Evolutionary conservation across 2,797 vertebrate genomes (phyloP), one percentile per base, ranked within the genome.

Genomic region (Poeciliopsis turneri): DNA sequence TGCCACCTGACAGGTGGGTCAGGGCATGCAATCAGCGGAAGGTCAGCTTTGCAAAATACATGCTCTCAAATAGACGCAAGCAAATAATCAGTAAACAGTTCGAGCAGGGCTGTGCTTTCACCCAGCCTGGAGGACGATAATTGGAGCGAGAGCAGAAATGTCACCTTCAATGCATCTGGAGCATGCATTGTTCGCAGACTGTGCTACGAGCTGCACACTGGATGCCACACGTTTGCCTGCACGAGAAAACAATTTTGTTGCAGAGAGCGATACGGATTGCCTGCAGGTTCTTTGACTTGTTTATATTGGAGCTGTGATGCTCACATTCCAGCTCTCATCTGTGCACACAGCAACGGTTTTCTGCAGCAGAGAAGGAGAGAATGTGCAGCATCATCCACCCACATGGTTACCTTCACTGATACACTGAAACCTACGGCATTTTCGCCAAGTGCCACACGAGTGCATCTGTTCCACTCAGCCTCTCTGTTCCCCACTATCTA

Each of bases 371-470:
- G 80, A 83, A 86, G 82, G 86, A 87, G 80, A 86, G 41, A 79
- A 86, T 85, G 76, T 87, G 82, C 23, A 53, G 70, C 71, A 76
- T 88, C 90, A 91, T 91, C 86, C 87, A 74, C 90, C 92, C 88
- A 90, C 92, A 64, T 81, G 79, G 79, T 88, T 78, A 92, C 90
- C 86, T 92, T 88, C 84, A 86, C 86, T 80, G 88, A 84, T 89
- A 81, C 84, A 82, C 83, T 83, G 78, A 89, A 89, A 89, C 79
- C 80, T 78, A 57, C 78, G 75, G 75, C 75, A 72, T 87, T 86
- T 90, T 86, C 82, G 53, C 79, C 43, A 76, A 91, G 87, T 82
- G 84, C 86, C 82, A 83, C 85, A 87, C 73, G 82, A 90, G 90
- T 81, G 84, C 84, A 41, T 82, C 75, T 61, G 28, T 81, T 85